Conservation (phyloP, 2,797 vertebrate species). For the Chlorospingus flavigularis region DNA sequence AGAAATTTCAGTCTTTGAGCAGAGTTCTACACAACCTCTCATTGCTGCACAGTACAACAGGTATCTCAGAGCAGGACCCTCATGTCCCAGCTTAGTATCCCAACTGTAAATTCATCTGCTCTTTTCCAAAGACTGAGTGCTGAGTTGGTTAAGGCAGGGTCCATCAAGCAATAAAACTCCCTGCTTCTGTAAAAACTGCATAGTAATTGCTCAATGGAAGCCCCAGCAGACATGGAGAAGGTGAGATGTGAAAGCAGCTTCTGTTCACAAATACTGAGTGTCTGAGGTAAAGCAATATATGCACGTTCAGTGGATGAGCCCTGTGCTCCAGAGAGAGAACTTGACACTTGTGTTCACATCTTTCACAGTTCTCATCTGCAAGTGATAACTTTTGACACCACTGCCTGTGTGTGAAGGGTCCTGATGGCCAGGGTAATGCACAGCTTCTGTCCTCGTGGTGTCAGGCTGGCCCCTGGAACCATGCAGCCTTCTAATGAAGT, state of each 20-base stretch:
- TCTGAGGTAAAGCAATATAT: slow-evolving; percentile 13
- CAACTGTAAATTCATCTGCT: background rate
- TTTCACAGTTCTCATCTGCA: slow-evolving; percentile 61
- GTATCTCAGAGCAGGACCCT: background rate
- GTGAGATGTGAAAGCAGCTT: slow-evolving; percentile 20
- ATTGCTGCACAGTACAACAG: background rate
- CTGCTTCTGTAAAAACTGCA: background rate
- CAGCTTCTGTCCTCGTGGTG: background rate
- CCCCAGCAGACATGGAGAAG: background rate
- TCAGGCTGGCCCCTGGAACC: background rate
- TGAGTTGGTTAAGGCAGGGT: background rate
- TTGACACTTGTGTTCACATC: slow-evolving; percentile 54
- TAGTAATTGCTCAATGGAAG: background rate
- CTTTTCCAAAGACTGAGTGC: background rate
- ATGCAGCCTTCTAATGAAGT: slow-evolving; percentile 38
- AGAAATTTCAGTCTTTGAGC: background rate
- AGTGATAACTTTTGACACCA: slow-evolving; percentile 59
- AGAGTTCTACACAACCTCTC: background rate
- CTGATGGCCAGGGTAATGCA: slow-evolving; percentile 8
- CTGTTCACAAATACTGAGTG: background rate
- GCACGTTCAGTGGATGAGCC: background rate
- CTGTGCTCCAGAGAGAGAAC: background rate
- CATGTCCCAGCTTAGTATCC: background rate
- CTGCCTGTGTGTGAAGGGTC: background rate
- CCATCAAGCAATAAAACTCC: background rate